Percentiles rank a stretch among this genome's conserved stretches.
These are phyloP conservation scores for Oreonectes daqikongensis DNA, from an alignment of 2,797 vertebrate genomes.

Conservation along the genomic window DNA sequence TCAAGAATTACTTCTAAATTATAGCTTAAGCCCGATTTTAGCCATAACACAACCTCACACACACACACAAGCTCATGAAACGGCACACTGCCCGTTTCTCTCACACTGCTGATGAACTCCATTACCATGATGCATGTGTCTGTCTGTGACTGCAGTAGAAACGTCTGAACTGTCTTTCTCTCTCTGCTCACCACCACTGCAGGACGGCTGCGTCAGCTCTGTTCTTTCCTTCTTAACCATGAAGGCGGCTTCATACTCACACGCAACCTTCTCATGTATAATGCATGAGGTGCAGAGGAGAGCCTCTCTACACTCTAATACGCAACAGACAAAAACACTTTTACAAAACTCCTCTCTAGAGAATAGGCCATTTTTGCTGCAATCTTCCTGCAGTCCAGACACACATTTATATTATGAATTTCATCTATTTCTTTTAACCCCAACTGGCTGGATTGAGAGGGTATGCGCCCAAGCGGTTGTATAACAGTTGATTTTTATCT, in stretches of 20 bases:
- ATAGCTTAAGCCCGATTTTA: slow-evolving; percentile 34
- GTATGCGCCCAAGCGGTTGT: not conserved
- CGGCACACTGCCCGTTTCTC: not conserved
- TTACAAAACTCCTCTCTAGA: slow-evolving; percentile 48
- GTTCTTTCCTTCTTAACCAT: slow-evolving; percentile 13
- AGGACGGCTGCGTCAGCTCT: slow-evolving; percentile 52
- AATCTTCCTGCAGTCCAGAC: slow-evolving; percentile 47
- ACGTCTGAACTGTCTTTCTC: slow-evolving; percentile 32
- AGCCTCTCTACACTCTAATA: slow-evolving; percentile 47
- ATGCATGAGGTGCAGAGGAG: slow-evolving; percentile 63
- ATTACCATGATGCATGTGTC: slow-evolving; percentile 39
- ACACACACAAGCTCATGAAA: not conserved
- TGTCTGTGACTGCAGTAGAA: slow-evolving; percentile 49
- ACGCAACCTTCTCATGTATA: slow-evolving; percentile 57
- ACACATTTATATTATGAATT: not conserved
- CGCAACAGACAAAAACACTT: slow-evolving; percentile 37
- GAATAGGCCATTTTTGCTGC: slow-evolving; percentile 61
- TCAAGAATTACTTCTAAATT: slow-evolving; percentile 42
- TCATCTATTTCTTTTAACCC: slow-evolving; percentile 44
- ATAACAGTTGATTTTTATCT: not conserved
- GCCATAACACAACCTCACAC: not conserved
- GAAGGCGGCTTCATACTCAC: slow-evolving; percentile 20
- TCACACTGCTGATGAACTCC: slow-evolving; percentile 13
- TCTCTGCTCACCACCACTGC: slow-evolving; percentile 45
- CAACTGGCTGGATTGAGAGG: not conserved